These are phyloP conservation scores for Neosilurus mollespiculum DNA, from an alignment of 2,797 vertebrate species.

Conservation along the genomic window DNA sequence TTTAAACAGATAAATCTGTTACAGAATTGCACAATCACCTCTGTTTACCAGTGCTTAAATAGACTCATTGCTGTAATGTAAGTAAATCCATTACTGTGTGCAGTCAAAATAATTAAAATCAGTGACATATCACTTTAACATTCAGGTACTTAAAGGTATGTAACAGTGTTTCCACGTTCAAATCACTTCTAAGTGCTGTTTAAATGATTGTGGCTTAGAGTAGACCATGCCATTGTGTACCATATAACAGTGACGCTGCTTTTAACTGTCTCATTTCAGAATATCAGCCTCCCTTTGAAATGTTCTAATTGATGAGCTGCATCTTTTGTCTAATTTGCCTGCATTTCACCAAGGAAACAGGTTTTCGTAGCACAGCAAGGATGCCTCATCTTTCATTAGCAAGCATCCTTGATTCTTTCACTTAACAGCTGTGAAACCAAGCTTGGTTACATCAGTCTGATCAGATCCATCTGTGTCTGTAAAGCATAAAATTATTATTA, in stretches of 20 bases:
- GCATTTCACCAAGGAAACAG: constrained; percentile 20
- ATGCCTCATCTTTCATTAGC: constrained; percentile 27
- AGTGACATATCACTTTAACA: not conserved
- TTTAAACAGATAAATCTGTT: not conserved
- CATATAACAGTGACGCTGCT: constrained; percentile 5
- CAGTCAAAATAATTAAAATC: not conserved
- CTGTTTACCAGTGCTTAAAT: not conserved
- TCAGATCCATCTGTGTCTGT: constrained; percentile 45
- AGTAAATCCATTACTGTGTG: not conserved
- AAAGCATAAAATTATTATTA: constrained; percentile 54
- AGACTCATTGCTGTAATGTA: not conserved
- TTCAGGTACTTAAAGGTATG: constrained; percentile 14
- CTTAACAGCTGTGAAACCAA: constrained; percentile 44
- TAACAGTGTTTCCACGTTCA: not conserved
- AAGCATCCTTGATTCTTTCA: constrained; percentile 35
- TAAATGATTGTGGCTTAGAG: not conserved
- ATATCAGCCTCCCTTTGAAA: constrained; percentile 24
- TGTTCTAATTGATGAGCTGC: constrained; percentile 7
- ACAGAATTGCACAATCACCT: not conserved
- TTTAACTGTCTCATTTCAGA: constrained; percentile 5
- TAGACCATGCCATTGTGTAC: not conserved
- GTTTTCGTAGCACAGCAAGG: constrained; percentile 16
- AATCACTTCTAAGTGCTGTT: not conserved
- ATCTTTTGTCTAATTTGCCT: constrained; percentile 36
- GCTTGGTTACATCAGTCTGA: constrained; percentile 49